Evolutionary conservation across 2,113 vertebrate species (phyloP), one percentile per base, ranked within the genome.

Genomic region (Porphyrio hochstetteri): DNA sequence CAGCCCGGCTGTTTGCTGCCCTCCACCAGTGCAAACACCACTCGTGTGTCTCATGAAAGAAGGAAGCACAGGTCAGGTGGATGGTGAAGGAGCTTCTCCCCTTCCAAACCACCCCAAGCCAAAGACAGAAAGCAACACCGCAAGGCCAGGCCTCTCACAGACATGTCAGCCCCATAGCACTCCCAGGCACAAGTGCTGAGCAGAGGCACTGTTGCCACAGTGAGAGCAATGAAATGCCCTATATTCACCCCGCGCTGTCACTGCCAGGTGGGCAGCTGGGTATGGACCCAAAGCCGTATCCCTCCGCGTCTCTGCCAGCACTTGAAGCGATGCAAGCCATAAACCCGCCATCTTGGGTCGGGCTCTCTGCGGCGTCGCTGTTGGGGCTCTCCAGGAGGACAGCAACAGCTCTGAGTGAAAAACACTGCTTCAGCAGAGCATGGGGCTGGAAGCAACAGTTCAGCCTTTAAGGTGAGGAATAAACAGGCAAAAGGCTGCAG

Each of bases 221-320:
- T 46, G 44, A 36, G 28, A 16, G 19, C 0, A 1, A 60, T 2
- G 16, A 46, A 78, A 27, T 1, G 2, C 42, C 64, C 4, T 0
- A n/a, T 25, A 40, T 3, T 16, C 31, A 28, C 25, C n/a, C 35
- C 85, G 44, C 44, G 13, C 44, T 33, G 79, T 14, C 83, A 53
- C 52, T 59, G 44, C 21, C 35, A 82, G 63, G 35, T 68, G 50
- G 31, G 36, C 79, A 71, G 50, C 46, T 61, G 74, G 6, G 23
- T 11, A 3, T 29, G 17, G 80, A 81, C 28, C 44, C 76, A 50
- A 75, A 84, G 38, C 35, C 56, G 56, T 28, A 16, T 2, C 17
- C 33, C 23, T 14, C 40, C 44, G 53, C 5, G 36, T 4, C 11
- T 11, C 87, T 64, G 53, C 57, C 87, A 70, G 79, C 75, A 64